Conservation (phyloP, 2,113 vertebrate species). For the Thamnaconus septentrionalis region DNA sequence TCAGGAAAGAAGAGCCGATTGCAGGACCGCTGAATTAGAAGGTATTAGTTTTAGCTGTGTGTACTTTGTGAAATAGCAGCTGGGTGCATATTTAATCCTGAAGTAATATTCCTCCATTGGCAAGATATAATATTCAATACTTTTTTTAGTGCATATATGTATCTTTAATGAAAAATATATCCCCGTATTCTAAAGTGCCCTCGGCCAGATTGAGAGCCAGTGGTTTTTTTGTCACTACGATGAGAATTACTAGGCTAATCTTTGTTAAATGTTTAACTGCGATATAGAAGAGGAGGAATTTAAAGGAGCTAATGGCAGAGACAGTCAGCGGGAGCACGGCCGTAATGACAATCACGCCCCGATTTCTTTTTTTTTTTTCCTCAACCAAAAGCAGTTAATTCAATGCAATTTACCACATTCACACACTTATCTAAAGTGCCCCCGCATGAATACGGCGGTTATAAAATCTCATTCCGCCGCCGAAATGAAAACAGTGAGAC, state of each 20-base stretch:
- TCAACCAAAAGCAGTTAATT: slow-evolving; percentile 45
- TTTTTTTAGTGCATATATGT: background rate
- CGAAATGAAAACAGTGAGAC: slow-evolving; percentile 35
- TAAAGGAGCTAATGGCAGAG: slow-evolving; percentile 3
- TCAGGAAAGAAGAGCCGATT: background rate
- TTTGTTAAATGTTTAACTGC: slow-evolving; percentile 34
- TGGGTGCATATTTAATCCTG: background rate
- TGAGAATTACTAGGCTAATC: slow-evolving; percentile 9
- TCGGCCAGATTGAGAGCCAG: background rate
- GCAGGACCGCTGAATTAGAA: background rate
- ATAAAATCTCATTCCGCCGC: slow-evolving; percentile 46
- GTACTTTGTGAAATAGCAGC: background rate
- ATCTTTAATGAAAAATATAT: too few relatives aligned
- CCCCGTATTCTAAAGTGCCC: too few relatives aligned
- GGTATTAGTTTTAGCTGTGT: background rate
- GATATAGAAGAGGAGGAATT: slow-evolving; percentile 22
- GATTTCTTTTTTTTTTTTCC: slow-evolving; percentile 36
- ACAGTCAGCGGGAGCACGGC: background rate
- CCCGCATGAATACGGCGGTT: slow-evolving; percentile 25
- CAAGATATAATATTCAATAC: background rate
- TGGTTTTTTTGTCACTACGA: background rate
- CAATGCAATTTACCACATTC: slow-evolving; percentile 49
- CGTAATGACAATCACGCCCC: slow-evolving; percentile 40
- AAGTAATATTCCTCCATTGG: too few relatives aligned
- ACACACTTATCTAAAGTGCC: slow-evolving; percentile 50